Conservation (phyloP, 1,140 invertebrate genomes). For the Cardiocondyla obscurior region DNA sequence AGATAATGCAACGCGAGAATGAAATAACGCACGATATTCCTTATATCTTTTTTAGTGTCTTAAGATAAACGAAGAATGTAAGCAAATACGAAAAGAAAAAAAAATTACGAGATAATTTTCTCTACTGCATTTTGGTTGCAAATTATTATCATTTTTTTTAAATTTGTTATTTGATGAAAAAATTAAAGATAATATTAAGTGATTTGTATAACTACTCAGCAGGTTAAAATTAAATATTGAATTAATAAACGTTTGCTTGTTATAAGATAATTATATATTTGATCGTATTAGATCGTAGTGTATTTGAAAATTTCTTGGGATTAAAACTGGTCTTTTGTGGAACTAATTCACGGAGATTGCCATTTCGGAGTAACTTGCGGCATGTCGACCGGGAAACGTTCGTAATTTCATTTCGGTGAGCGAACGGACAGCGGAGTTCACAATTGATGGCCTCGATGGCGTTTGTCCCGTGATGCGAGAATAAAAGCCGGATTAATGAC, state of each 20-base stretch:
- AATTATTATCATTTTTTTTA: no score
- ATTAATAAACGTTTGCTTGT: not conserved
- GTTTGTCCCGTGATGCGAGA: not conserved
- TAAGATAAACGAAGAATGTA: not conserved
- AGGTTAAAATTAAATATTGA: not conserved
- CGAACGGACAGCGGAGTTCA: conserved; percentile 13
- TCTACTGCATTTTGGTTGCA: not conserved
- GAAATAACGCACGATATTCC: not conserved
- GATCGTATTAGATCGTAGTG: not conserved
- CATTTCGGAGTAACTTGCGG: conserved; percentile 25
- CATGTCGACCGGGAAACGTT: conserved; percentile 17
- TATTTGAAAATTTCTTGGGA: conserved; percentile 1
- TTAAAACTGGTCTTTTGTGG: not conserved
- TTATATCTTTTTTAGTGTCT: not conserved
- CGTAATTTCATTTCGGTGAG: conserved; percentile 44
- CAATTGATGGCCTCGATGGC: conserved; percentile 32
- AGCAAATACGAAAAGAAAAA: not conserved
- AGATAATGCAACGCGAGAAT: not conserved
- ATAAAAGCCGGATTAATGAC: conserved; percentile 51
- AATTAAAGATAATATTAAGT: not conserved
- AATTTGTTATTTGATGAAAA: not conserved
- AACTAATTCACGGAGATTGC: not conserved
- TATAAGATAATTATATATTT: not conserved
- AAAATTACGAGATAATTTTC: not conserved
- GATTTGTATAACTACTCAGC: not conserved